Percentiles rank a stretch among this genome's conserved stretches.
These are phyloP conservation scores for Psilopogon haemacephalus DNA, from an alignment of 2,113 vertebrate species.

Conservation along the genomic window DNA sequence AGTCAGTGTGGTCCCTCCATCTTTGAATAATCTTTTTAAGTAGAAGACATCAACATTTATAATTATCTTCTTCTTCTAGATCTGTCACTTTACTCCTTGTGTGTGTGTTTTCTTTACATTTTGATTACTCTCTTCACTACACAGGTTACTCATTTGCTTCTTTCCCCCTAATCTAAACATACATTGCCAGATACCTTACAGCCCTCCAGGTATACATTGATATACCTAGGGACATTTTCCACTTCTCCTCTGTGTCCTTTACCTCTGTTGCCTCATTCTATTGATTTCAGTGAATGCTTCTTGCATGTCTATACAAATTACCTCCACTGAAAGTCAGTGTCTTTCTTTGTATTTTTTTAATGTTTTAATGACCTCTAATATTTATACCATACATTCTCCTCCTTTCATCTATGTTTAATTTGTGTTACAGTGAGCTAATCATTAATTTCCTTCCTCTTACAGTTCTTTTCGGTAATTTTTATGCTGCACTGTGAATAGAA, in stretches of 20 bases:
- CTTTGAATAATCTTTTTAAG: not conserved
- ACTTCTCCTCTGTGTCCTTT: slow-evolving; percentile 42
- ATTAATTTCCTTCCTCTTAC: not conserved
- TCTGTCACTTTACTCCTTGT: not conserved
- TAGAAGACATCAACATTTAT: not conserved
- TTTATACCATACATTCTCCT: not conserved
- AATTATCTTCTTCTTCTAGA: not conserved
- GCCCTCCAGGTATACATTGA: slow-evolving; percentile 34
- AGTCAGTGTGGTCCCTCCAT: not conserved
- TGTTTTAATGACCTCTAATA: slow-evolving; percentile 7
- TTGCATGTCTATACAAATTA: slow-evolving; percentile 34
- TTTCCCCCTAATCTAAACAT: not conserved
- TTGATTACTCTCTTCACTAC: slow-evolving; percentile 15
- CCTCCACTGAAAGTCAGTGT: slow-evolving; percentile 16
- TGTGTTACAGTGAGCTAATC: slow-evolving; percentile 34
- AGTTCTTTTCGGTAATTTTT: not conserved
- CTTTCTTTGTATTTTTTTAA: not conserved
- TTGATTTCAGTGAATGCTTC: slow-evolving; percentile 51
- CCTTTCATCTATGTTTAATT: not conserved
- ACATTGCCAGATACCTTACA: slow-evolving; percentile 42
- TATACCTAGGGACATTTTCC: slow-evolving; percentile 43
- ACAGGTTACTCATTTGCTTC: slow-evolving; percentile 27
- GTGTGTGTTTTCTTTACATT: not conserved
- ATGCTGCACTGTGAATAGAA: not conserved
- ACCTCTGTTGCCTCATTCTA: slow-evolving; percentile 26